Evolutionary conservation across 2,888 invertebrate species (phyloP).

Genomic region (Cheilosia vulpina): DNA sequence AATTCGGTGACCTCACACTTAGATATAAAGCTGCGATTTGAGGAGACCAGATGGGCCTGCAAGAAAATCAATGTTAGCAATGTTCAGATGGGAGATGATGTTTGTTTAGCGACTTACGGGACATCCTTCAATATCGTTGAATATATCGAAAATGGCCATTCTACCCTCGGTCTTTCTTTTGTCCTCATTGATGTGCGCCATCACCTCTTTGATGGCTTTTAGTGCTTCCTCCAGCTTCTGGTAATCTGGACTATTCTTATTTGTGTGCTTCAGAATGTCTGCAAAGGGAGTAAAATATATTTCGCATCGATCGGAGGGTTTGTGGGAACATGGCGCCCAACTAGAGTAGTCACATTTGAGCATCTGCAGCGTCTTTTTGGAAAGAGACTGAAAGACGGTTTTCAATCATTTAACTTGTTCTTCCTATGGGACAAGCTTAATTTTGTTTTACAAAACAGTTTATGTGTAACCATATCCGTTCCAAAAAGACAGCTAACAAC

Average conservation of each 20-base stretch:
- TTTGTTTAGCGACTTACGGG: slow-evolving; percentile 87
- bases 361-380: no score
- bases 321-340: no score
- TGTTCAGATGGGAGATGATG: background rate
- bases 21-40: slow-evolving; percentile 94
- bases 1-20: slow-evolving; percentile 95
- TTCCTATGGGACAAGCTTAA: no score
- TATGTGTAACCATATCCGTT: no score
- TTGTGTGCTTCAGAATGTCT: slow-evolving; percentile 97
- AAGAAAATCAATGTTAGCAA: slow-evolving; percentile 1
- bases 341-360: no score
- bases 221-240: slow-evolving; percentile 92
- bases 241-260: slow-evolving; percentile 94
- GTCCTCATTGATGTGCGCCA: slow-evolving; percentile 98
- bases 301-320: no score
- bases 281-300: slow-evolving; percentile 77
- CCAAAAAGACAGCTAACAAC: no score
- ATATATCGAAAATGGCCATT: slow-evolving; percentile 97
- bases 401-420: no score
- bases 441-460: no score
- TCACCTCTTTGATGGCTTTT: slow-evolving; percentile 94
- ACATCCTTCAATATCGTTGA: slow-evolving; percentile 99
- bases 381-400: no score
- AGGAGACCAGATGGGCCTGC: slow-evolving; percentile 95
- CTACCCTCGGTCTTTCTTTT: slow-evolving; percentile 98